Evolutionary conservation across 2,888 invertebrate genomes (phyloP).

Genomic region (Perizoma flavofasciatum): DNA sequence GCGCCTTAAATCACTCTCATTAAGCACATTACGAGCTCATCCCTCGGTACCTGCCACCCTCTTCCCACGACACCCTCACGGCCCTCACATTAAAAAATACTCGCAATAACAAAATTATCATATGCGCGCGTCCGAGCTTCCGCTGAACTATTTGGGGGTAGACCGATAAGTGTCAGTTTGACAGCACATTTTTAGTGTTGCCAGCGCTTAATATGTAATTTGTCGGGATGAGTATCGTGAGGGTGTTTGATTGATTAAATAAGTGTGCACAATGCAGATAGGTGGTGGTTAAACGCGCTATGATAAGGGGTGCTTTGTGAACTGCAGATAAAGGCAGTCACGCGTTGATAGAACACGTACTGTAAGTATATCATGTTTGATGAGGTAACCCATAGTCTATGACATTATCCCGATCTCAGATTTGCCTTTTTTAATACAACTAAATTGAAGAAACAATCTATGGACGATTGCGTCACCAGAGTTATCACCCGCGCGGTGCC

Average conservation of each 20-base stretch:
- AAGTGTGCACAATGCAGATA: slow-evolving; percentile 75
- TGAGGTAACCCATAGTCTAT: not conserved
- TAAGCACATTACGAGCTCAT: slow-evolving; percentile 69
- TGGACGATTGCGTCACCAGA: too few relatives aligned
- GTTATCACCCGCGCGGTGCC: too few relatives aligned
- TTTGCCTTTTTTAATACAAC: too few relatives aligned
- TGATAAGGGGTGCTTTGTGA: slow-evolving; percentile 56
- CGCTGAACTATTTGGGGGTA: slow-evolving; percentile 56
- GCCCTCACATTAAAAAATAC: slow-evolving; percentile 69
- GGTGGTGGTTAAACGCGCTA: slow-evolving; percentile 67
- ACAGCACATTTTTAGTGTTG: slow-evolving; percentile 72
- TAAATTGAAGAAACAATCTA: too few relatives aligned
- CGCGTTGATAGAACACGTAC: slow-evolving; percentile 28
- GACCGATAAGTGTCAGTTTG: slow-evolving; percentile 64
- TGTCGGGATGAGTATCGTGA: slow-evolving; percentile 69
- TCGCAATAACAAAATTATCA: slow-evolving; percentile 80
- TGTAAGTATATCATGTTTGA: not conserved
- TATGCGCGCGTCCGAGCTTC: slow-evolving; percentile 71
- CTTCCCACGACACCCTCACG: slow-evolving; percentile 70
- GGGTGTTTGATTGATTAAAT: slow-evolving; percentile 81
- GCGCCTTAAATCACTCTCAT: slow-evolving; percentile 54
- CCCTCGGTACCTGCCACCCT: slow-evolving; percentile 67
- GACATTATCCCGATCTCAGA: not conserved
- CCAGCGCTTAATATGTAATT: slow-evolving; percentile 79
- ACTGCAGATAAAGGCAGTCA: slow-evolving; percentile 33